Evolutionary conservation across 2,797 vertebrate genomes (phyloP).

Genomic region (Simalia tracyae): DNA sequence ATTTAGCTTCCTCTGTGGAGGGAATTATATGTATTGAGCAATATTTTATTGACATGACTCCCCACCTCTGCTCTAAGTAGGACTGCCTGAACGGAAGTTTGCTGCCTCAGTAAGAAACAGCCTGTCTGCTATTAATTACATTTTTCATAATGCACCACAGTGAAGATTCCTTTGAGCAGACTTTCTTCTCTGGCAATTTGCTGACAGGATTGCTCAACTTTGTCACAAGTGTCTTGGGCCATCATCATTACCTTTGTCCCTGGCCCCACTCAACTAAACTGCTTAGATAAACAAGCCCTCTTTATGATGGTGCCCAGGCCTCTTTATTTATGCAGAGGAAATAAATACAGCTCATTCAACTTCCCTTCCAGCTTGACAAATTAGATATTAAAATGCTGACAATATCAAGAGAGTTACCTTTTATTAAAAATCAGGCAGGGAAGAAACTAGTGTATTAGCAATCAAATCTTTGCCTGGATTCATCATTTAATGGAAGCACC

Average conservation of each 20-base stretch:
- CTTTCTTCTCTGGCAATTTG: background rate
- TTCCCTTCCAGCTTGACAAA: background rate
- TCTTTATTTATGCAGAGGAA: background rate
- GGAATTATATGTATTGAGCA: background rate
- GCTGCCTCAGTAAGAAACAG: background rate
- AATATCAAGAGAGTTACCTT: slow-evolving; percentile 1
- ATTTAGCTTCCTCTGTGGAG: background rate
- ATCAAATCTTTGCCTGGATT: background rate
- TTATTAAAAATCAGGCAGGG: background rate
- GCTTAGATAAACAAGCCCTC: background rate
- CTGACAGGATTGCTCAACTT: background rate
- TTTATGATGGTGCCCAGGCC: background rate
- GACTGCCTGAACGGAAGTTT: background rate
- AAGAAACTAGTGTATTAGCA: rapidly evolving
- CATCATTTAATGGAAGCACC: background rate
- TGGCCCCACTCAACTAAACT: too few species aligned
- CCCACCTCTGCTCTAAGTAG: background rate
- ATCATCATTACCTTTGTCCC: background rate
- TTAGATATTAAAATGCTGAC: slow-evolving; percentile 11
- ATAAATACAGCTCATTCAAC: background rate
- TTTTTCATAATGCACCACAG: background rate
- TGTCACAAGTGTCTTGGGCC: background rate
- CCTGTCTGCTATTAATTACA: background rate
- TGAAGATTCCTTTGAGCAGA: background rate
- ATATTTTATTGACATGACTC: too few species aligned